Conservation (phyloP, 2,113 vertebrate species). For the Triplophysa rosa region DNA sequence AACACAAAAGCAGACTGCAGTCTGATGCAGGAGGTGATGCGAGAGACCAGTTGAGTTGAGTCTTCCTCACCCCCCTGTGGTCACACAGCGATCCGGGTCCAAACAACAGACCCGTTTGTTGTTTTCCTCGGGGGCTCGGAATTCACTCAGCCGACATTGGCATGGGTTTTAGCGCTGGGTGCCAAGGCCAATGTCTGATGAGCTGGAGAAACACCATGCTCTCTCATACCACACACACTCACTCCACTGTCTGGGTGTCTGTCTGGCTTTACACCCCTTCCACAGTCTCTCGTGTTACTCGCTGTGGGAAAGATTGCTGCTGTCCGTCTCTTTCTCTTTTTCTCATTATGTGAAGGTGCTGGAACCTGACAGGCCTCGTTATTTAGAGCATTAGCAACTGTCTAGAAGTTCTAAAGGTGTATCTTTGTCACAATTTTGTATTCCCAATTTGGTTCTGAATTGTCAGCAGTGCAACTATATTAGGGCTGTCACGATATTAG, state of each 20-base stretch:
- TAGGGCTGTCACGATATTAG: too few species aligned
- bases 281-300: conserved; percentile 41
- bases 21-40: conserved; percentile 10
- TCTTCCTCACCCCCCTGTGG: conserved; percentile 43
- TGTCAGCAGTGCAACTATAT: too few species aligned
- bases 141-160: conserved; percentile 59
- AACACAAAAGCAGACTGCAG: not conserved
- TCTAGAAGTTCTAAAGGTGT: too few species aligned
- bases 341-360: conserved; percentile 1
- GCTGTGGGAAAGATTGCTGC: conserved; percentile 43
- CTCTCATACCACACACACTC: conserved; percentile 44
- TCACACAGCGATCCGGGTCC: conserved; percentile 48
- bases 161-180: conserved; percentile 49
- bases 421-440: too few species aligned
- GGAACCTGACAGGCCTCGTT: not conserved
- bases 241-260: conserved; percentile 51
- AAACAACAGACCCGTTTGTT: conserved; percentile 59
- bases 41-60: conserved; percentile 30
- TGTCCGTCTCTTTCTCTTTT: not conserved
- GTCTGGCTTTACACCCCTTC: conserved; percentile 47
- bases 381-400: not conserved
- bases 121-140: conserved; percentile 52
- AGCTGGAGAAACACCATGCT: conserved; percentile 48
- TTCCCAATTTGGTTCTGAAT: too few species aligned
- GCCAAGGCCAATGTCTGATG: conserved; percentile 57